Evolutionary conservation across 2,113 vertebrate species (phyloP).

Genomic region (Rhabdomys dilectus): DNA sequence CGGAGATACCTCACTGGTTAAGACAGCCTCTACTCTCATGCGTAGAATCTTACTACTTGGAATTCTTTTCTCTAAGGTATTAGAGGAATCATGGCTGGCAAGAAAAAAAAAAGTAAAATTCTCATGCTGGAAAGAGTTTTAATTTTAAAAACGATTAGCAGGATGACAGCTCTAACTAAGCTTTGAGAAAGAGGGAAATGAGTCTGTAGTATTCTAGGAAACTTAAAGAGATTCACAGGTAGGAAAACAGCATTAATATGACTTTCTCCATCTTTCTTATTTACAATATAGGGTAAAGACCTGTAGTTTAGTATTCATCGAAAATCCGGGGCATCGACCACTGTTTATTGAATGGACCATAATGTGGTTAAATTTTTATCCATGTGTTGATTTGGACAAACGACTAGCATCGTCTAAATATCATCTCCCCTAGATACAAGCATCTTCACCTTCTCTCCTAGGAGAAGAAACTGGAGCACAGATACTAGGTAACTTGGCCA

Average conservation of each 20-base stretch:
- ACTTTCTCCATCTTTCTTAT: neutral
- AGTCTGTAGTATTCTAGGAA: neutral
- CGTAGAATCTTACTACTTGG: neutral
- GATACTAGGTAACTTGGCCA: neutral
- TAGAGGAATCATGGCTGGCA: neutral
- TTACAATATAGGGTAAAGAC: neutral
- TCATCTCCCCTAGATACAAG: neutral
- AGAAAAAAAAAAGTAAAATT: neutral
- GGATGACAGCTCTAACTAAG: neutral
- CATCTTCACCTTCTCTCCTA: neutral
- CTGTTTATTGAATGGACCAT: neutral
- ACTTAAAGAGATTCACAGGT: neutral
- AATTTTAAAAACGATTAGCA: constrained; percentile 14
- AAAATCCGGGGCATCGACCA: neutral
- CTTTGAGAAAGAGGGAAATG: neutral
- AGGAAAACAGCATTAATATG: neutral
- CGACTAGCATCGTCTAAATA: neutral
- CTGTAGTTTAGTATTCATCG: neutral
- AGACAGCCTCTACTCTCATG: neutral
- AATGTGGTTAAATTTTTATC: constrained; percentile 25
- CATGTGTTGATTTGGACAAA: neutral
- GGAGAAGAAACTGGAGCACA: neutral
- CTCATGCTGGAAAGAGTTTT: neutral
- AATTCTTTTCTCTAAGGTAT: constrained; percentile 6
- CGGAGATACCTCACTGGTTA: neutral